These are phyloP conservation scores for Loripinus fragilis DNA, from an alignment of 2,888 invertebrate species.

Conservation along the genomic window DNA sequence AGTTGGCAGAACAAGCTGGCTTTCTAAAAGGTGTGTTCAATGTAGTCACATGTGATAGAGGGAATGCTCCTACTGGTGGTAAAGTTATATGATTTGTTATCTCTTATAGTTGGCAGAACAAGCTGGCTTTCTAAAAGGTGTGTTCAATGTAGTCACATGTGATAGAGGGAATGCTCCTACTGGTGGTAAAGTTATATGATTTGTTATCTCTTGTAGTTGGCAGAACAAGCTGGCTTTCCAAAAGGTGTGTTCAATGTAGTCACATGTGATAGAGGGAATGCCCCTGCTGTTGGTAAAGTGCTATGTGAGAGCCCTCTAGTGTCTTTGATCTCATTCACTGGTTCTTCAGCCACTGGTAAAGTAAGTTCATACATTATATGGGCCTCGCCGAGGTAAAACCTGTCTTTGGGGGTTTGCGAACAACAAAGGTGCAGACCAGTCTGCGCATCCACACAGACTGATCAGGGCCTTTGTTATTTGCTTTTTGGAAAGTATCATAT, in stretches of 20 bases:
- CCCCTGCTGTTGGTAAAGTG: constrained; percentile 91
- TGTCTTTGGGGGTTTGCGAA: no score
- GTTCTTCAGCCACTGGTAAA: constrained; percentile 96
- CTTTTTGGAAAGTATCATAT: no score
- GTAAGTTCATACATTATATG: no score
- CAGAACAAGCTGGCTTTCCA: constrained; percentile 96
- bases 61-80: constrained; percentile 91
- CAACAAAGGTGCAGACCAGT: no score
- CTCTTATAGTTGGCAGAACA: no score
- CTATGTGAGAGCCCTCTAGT: constrained; percentile 93
- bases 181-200: constrained; percentile 95
- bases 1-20: constrained; percentile 88
- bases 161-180: constrained; percentile 89
- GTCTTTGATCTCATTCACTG: constrained; percentile 96
- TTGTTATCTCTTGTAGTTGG: constrained; percentile 85
- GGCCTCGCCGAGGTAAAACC: no score
- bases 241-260: constrained; percentile 95
- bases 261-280: constrained; percentile 90
- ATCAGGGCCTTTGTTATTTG: no score
- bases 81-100: constrained; percentile 93
- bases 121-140: constrained; percentile 95
- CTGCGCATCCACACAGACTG: no score
- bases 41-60: constrained; percentile 91
- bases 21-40: constrained; percentile 96
- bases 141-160: constrained; percentile 95